A percentile compares a stretch with the other conserved stretches of the same genome.
phyloP scores from a whole-genome alignment of 2,888 invertebrate species.

The Parnassius mnemosyne region DNA sequence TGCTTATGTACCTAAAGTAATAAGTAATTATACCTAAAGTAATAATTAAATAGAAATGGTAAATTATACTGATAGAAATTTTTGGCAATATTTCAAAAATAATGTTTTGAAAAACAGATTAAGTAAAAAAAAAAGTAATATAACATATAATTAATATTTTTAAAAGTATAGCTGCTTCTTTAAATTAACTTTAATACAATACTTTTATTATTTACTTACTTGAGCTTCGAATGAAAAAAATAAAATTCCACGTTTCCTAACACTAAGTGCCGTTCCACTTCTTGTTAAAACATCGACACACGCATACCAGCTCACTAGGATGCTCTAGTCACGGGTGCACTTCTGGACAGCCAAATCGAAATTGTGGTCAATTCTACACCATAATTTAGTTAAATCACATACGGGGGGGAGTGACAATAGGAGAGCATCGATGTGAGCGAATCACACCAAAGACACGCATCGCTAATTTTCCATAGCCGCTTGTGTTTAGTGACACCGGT shows the following conservation, averaged over 20 bases:
- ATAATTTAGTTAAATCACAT: slow-evolving; percentile 79
- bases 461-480: slow-evolving; percentile 70
- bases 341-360: slow-evolving; percentile 68
- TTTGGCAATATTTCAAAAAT: too few relatives aligned
- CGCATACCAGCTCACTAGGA: slow-evolving; percentile 45
- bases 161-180: too few relatives aligned
- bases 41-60: too few relatives aligned
- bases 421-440: slow-evolving; percentile 77
- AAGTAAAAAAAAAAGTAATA: too few relatives aligned
- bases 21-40: too few relatives aligned
- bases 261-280: slow-evolving; percentile 46
- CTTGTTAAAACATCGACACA: slow-evolving; percentile 39
- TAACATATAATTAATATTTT: too few relatives aligned
- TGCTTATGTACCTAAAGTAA: too few relatives aligned
- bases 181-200: too few relatives aligned
- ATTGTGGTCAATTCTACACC: slow-evolving; percentile 74
- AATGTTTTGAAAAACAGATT: too few relatives aligned
- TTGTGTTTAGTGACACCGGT: slow-evolving; percentile 53
- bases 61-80: too few relatives aligned
- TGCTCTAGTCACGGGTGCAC: slow-evolving; percentile 52
- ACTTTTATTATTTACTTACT: slow-evolving; percentile 46
- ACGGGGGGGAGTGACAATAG: slow-evolving; percentile 75
- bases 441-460: slow-evolving; percentile 77
- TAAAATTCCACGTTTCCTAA: slow-evolving; percentile 46
- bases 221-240: slow-evolving; percentile 44